Evolutionary conservation across 2,888 invertebrate species (phyloP), one percentile per base, ranked within the genome.

Genomic region (Rhagium mordax): DNA sequence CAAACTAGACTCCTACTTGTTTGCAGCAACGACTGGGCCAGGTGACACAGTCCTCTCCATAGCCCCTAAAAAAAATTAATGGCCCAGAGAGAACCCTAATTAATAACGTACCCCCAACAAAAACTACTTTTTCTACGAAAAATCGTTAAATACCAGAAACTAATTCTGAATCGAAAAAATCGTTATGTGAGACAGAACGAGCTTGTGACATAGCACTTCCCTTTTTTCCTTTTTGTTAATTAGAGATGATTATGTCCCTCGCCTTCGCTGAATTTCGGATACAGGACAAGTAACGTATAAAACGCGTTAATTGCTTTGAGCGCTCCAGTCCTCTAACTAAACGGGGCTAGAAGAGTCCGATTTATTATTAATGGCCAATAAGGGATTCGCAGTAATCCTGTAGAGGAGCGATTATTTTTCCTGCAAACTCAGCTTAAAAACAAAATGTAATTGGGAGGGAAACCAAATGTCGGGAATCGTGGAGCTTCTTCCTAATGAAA

Each of bases 301-400:
- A 62, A 47, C 24, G 48, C 20, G 47, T 21, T 62, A 62, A 62
- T 48, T 33, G 47, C 61, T 47, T 21, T 48, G 13, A 21, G 61
- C 48, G 24, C 41, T 47, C 6, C 20, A 13, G 21, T 47, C 21
- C 47, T 18, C 24, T 47, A 47, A 21, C 61, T 48, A 60, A 60
- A 62, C 20, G 61, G 24, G n/a, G 7, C 61, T 18, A 21, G 55
- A 57, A 57, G 13, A 62, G n/a, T 15, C 47, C 20, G 61, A 47
- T 62, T 62, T 62, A 62, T 62, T 62, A 62, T 62, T 62, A 62
- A 62, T 24, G 61, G 15, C 61, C 48, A n/a, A 48, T 21, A 48
- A 41, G 10, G 24, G 61, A 47, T 41, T 62, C 47, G 21, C 48
- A 15, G 47, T 21, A 48, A 48, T 33, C 61, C 20, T 7, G 13